Conservation (phyloP, 1,140 invertebrate species). For the Psix sp. region DNA sequence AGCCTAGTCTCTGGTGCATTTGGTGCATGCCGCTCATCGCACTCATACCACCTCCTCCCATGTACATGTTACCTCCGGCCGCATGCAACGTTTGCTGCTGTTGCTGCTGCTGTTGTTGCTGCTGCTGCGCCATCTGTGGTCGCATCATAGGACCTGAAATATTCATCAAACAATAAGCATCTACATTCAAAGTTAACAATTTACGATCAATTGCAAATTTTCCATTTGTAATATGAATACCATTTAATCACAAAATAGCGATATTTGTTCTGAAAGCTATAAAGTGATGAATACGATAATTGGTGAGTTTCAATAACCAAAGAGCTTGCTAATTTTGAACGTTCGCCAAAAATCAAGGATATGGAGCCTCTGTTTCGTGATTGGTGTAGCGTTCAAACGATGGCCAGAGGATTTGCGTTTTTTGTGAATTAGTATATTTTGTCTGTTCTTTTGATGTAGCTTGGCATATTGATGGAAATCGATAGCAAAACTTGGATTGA, state of each 20-base stretch:
- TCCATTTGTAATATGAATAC: too few species aligned
- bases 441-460: too few species aligned
- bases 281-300: background rate
- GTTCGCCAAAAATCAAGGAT: constrained; percentile 57
- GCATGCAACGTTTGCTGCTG: constrained; percentile 72
- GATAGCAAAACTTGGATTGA: too few species aligned
- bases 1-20: constrained; percentile 77
- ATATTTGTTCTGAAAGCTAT: too few species aligned
- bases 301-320: constrained; percentile 63
- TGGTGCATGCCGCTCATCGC: constrained; percentile 76
- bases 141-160: constrained; percentile 82
- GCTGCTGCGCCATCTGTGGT: constrained; percentile 79
- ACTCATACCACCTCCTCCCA: constrained; percentile 71
- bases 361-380: constrained; percentile 33
- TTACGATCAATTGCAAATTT: background rate
- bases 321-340: constrained; percentile 62
- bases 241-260: too few species aligned
- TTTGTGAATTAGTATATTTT: too few species aligned
- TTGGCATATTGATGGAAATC: too few species aligned
- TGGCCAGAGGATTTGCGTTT: constrained; percentile 28
- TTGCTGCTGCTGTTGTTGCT: constrained; percentile 34
- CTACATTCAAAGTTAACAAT: background rate
- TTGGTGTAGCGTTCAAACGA: constrained; percentile 8
- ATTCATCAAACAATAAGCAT: background rate
- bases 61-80: constrained; percentile 73